Base-by-base conservation (phyloP, 2,113 vertebrate genomes). In the Procavia capensis region DNA sequence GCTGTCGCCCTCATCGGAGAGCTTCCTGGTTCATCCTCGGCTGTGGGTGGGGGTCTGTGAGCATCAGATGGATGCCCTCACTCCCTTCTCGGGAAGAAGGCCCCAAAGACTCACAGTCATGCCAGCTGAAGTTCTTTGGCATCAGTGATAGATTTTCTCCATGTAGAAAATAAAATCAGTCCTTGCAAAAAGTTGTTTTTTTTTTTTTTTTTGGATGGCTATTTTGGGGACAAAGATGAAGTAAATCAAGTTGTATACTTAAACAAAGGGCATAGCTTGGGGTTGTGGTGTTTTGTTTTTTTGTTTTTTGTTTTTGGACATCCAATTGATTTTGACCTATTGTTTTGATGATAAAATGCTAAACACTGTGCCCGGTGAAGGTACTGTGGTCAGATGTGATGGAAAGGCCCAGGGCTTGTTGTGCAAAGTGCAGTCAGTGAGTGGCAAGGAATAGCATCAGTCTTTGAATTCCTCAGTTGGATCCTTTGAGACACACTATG, bases 181-280 rank as follows among this genome's bases (percentile, higher is more conserved):
- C 47, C 29, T 64, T 82, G 31, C 4, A 91, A 61, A 70, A 78
- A 34, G 63, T 68, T n/a, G n/a, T n/a, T n/a, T n/a, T n/a, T n/a
- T n/a, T n/a, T n/a, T n/a, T n/a, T n/a, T n/a, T n/a, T n/a, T n/a
- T n/a, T n/a, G n/a, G 90, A n/a, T 87, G 47, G 17, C 22, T 5
- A 47, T 16, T 80, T 80, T 10, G 78, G 61, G 87, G 61, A 84
- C 66, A 83, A 72, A 88, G 81, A 88, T 54, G 27, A 45, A 64
- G 39, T 54, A 74, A 89, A 45, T 45, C 75, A 82, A 17, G 20
- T 72, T 80, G 59, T n/a, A 6, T 13, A 39, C 9, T 6, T 78
- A 34, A 74, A 29, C 39, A 45, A 39, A 95, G 57, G 88, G 17
- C 29, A 29, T n/a, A 29, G 24, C 27, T 59, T 74, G 50, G 36